Conservation (phyloP, 2,888 invertebrate species). For the Celastrina argiolus region DNA sequence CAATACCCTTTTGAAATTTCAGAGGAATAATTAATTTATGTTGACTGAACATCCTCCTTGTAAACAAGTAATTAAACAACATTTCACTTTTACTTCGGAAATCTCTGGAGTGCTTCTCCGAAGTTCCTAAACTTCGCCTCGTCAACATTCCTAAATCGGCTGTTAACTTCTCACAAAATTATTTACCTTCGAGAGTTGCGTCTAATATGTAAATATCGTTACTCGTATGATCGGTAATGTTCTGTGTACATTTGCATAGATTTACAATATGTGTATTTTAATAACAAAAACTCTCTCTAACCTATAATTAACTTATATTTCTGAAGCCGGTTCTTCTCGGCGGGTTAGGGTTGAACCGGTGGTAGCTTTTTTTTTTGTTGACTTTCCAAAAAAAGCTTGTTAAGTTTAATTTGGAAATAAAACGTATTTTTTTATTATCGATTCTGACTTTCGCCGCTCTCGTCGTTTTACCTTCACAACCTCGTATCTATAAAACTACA, state of each 20-base stretch:
- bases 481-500: no score
- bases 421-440: no score
- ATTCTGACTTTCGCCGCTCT: no score
- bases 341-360: no score
- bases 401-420: no score
- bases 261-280: no score
- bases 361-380: no score
- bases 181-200: neutral
- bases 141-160: conserved; percentile 1
- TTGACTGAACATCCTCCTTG: neutral
- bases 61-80: neutral
- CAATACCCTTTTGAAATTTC: neutral
- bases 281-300: no score
- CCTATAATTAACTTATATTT: no score
- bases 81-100: conserved; percentile 10
- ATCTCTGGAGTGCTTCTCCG: neutral
- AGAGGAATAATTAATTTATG: neutral
- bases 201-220: neutral
- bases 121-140: neutral
- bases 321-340: no score
- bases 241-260: neutral
- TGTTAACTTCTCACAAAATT: neutral
- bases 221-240: neutral
- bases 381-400: no score
- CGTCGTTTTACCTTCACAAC: no score